Evolutionary conservation across 2,797 vertebrate species (phyloP).

Genomic region (Intellagama lesueurii): DNA sequence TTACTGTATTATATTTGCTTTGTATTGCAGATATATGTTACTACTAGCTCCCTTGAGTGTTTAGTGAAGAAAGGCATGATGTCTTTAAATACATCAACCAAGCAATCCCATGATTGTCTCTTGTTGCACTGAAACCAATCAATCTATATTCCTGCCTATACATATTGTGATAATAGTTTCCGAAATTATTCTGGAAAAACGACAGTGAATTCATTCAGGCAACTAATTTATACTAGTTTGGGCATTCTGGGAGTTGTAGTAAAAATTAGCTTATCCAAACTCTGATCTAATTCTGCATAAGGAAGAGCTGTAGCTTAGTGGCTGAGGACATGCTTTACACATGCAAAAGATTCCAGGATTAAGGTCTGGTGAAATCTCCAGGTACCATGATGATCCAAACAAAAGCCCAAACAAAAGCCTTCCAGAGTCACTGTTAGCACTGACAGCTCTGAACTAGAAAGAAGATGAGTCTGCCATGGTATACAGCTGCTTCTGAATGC

Average conservation of each 20-base stretch:
- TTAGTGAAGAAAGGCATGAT: not conserved
- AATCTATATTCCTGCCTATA: not conserved
- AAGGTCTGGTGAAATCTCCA: not conserved
- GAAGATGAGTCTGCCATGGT: not conserved
- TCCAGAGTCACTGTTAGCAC: not conserved
- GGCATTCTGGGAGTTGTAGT: too few relatives aligned
- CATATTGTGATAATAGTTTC: not conserved
- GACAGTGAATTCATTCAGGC: not conserved
- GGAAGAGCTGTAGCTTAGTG: not conserved
- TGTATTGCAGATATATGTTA: too few relatives aligned
- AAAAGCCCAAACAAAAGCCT: not conserved
- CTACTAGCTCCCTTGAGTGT: not conserved
- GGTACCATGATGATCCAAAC: not conserved
- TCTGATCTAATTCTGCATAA: not conserved
- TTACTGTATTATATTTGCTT: not conserved
- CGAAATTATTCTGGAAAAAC: constrained; percentile 5
- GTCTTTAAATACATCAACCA: not conserved
- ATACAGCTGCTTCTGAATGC: not conserved
- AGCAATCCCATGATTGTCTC: not conserved
- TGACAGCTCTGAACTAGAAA: not conserved
- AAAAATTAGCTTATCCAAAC: not conserved
- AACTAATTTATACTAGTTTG: not conserved
- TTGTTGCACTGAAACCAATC: not conserved
- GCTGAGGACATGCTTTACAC: not conserved
- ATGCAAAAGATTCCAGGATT: not conserved